A percentile compares a stretch with the other conserved stretches of the same genome.
Conservation (phyloP, 2,113 vertebrate genomes). For the Scomber colias region DNA sequence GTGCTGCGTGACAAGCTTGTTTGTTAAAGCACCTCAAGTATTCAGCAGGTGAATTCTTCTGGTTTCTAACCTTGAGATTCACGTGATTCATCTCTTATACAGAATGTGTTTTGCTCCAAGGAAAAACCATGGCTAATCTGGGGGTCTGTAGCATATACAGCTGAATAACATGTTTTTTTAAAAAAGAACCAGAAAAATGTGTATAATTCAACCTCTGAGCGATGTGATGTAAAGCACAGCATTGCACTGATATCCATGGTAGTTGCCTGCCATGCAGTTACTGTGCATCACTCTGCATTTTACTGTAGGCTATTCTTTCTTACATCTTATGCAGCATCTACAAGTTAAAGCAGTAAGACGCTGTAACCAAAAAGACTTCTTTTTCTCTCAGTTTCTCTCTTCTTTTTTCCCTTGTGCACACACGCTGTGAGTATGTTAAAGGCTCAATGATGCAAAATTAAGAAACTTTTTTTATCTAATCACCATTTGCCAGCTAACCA, state of each 20-base stretch:
- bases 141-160: not conserved
- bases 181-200: too few species aligned
- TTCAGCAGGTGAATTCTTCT: conserved; percentile 6
- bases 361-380: not conserved
- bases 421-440: conserved; percentile 2
- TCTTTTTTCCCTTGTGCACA: not conserved
- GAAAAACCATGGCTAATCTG: not conserved
- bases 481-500: not conserved
- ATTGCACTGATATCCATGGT: not conserved
- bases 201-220: not conserved
- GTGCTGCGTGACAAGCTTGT: not conserved
- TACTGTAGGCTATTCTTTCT: not conserved
- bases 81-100: not conserved
- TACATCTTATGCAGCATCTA: not conserved
- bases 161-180: not conserved
- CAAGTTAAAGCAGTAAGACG: not conserved
- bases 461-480: conserved; percentile 2
- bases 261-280: not conserved
- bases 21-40: not conserved
- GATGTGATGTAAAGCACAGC: not conserved
- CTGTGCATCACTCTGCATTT: not conserved
- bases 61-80: conserved; percentile 9
- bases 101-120: not conserved
- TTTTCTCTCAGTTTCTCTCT: not conserved
- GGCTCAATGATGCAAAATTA: conserved; percentile 20